Percentiles rank a stretch among this genome's conserved stretches.
These are phyloP conservation scores for Corynorhinus townsendii DNA, from an alignment of 2,113 vertebrate genomes.

Conservation along the genomic window DNA sequence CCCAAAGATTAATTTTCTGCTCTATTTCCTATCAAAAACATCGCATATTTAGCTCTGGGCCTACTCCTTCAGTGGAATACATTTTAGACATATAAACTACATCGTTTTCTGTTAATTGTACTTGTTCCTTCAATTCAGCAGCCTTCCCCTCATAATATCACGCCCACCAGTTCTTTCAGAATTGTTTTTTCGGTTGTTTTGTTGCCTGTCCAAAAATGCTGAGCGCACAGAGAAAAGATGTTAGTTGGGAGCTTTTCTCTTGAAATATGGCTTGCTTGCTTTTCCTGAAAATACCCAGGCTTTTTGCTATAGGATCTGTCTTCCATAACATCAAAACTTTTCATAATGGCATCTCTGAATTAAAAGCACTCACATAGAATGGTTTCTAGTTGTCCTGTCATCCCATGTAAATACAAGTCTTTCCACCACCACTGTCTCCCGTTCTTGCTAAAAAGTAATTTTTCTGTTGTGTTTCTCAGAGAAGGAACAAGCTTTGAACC, in stretches of 20 bases:
- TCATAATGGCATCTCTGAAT: background rate
- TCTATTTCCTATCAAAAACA: constrained; percentile 68
- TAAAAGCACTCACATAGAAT: background rate
- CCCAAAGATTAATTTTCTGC: constrained; percentile 68
- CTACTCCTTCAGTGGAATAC: constrained; percentile 22
- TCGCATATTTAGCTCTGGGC: constrained; percentile 41
- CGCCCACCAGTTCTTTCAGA: constrained; percentile 56
- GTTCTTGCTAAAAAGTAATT: background rate
- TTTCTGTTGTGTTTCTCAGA: constrained; percentile 77
- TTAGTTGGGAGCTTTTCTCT: constrained; percentile 33
- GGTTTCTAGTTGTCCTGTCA: background rate
- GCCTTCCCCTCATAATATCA: constrained; percentile 10
- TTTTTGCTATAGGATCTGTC: background rate
- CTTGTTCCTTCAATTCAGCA: constrained; percentile 36
- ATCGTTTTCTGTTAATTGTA: constrained; percentile 44
- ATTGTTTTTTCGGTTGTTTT: constrained; percentile 51
- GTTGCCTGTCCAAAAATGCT: constrained; percentile 67
- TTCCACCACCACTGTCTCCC: background rate
- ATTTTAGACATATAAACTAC: constrained; percentile 37
- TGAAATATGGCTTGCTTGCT: background rate
- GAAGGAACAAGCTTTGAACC: constrained; percentile 80
- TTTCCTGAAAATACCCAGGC: background rate
- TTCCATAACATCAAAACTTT: background rate
- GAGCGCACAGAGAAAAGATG: constrained; percentile 47
- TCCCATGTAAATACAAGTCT: background rate